A percentile compares a stretch with the other conserved stretches of the same genome.
Conservation (phyloP, 2,797 vertebrate genomes). For the Cirrhinus molitorella region DNA sequence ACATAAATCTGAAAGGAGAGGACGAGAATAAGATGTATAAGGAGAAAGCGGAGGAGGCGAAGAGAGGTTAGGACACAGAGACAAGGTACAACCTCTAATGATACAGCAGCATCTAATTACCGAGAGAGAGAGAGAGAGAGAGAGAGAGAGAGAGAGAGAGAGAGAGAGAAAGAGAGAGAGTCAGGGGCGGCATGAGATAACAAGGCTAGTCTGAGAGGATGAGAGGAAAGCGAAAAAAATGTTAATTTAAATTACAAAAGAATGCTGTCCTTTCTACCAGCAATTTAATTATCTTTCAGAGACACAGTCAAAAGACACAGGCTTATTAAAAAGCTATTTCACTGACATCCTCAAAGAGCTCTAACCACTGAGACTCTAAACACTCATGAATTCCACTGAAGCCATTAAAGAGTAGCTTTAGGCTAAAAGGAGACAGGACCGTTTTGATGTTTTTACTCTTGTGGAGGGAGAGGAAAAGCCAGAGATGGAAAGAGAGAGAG, state of each 20-base stretch:
- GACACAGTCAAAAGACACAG: constrained; percentile 81
- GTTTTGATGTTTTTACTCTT: constrained; percentile 85
- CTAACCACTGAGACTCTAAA: constrained; percentile 73
- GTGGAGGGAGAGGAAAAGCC: constrained; percentile 71
- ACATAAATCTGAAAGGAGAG: constrained; percentile 7
- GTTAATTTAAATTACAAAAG: constrained; percentile 89
- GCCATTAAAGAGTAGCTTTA: constrained; percentile 84
- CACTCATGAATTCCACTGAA: constrained; percentile 81
- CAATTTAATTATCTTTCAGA: constrained; percentile 85
- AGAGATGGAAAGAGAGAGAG: constrained; percentile 68
- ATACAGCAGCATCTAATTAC: constrained; percentile 50
- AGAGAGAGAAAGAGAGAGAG: neutral
- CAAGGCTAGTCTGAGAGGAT: constrained; percentile 61
- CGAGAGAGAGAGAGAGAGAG: neutral
- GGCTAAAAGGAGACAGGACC: constrained; percentile 78
- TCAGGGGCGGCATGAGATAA: constrained; percentile 30
- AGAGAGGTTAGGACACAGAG: constrained; percentile 17
- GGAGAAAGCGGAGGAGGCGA: neutral
- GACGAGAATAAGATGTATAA: neutral
- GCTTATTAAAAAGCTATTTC: constrained; percentile 86
- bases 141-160: neutral
- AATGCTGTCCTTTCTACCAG: constrained; percentile 81
- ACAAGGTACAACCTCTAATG: constrained; percentile 41
- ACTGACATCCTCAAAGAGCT: constrained; percentile 81
- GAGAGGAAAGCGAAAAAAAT: constrained; percentile 70